Percentiles rank a stretch among this genome's conserved stretches.
These are phyloP conservation scores for Todiramphus saurophagus DNA, from an alignment of 2,113 vertebrate species.

Conservation along the genomic window DNA sequence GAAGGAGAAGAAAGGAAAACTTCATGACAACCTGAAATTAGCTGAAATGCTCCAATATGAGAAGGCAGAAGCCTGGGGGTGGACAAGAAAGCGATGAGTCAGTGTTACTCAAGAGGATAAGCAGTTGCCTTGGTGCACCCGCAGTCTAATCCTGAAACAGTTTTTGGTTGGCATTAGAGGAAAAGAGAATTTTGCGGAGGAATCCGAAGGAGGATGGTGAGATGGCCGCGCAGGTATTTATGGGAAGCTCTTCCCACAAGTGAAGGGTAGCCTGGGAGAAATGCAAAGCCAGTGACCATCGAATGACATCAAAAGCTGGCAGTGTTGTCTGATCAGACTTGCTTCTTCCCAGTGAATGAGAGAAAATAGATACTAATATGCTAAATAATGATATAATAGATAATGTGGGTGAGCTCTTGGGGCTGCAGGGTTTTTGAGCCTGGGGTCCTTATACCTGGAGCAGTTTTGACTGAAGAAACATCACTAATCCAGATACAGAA, in stretches of 20 bases:
- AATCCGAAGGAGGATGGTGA: neutral
- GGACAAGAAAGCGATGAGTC: slow-evolving; percentile 2
- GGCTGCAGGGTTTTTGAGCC: neutral
- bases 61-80: neutral
- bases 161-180: neutral
- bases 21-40: neutral
- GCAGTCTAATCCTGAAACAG: neutral
- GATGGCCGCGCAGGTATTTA: neutral
- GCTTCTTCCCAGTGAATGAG: neutral
- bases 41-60: neutral
- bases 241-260: slow-evolving; percentile 15
- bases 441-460: neutral
- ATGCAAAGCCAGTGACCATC: neutral
- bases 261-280: neutral
- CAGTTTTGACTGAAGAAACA: neutral
- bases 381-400: neutral
- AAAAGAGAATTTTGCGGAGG: neutral
- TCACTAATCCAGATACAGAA: neutral
- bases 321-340: neutral
- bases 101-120: slow-evolving; percentile 22
- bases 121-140: neutral
- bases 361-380: neutral
- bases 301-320: neutral
- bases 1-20: neutral
- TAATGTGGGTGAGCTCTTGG: neutral